These are phyloP conservation scores for Pterobdella sp. DNA, from an alignment of 2,888 invertebrate species.

Conservation along the genomic window DNA sequence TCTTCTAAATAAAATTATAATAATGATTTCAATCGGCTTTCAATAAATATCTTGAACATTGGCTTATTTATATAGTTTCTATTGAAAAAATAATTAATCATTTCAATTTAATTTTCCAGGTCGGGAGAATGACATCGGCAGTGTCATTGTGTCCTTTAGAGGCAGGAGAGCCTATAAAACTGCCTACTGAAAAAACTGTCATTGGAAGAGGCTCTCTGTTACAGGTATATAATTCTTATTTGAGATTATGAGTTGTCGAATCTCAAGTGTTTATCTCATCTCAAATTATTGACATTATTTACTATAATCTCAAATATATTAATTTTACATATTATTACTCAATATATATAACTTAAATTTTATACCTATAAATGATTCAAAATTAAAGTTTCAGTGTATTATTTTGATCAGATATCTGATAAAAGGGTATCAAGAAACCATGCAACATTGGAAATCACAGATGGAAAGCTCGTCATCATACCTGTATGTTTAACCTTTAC, in stretches of 20 bases:
- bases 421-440: constrained; percentile 53
- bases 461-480: constrained; percentile 48
- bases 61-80: too few relatives aligned
- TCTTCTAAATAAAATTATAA: too few relatives aligned
- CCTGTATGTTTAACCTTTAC: constrained; percentile 44
- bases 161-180: constrained; percentile 33
- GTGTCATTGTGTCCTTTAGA: constrained; percentile 35
- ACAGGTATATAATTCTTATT: constrained; percentile 40
- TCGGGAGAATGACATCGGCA: constrained; percentile 14
- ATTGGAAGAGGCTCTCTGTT: constrained; percentile 48
- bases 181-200: constrained; percentile 41
- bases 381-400: too few relatives aligned
- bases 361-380: too few relatives aligned
- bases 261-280: too few relatives aligned
- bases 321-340: too few relatives aligned
- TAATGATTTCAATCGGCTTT: too few relatives aligned
- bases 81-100: too few relatives aligned
- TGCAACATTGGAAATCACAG: constrained; percentile 48
- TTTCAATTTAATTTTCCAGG: not conserved
- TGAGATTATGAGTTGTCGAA: too few relatives aligned
- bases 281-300: not conserved
- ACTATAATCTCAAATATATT: constrained; percentile 9
- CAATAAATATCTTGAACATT: too few relatives aligned
- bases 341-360: too few relatives aligned
- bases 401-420: constrained; percentile 51